These are phyloP conservation scores for Epizoanthus illoricatus DNA, from an alignment of 92 coral and sea anemone species.

Conservation along the genomic window DNA sequence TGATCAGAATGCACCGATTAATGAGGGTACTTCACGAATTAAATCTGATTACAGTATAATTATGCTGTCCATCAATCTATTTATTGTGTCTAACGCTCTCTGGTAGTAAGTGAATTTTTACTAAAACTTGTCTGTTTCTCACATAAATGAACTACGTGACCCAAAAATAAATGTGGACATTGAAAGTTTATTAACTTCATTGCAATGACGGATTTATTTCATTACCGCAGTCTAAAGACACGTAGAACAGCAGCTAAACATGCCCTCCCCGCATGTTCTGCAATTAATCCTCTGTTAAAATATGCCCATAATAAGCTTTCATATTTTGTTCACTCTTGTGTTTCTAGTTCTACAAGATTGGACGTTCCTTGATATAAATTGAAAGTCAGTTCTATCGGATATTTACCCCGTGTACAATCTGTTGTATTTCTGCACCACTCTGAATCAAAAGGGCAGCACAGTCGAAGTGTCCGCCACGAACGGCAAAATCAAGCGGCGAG, in stretches of 20 bases:
- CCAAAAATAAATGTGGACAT: not conserved
- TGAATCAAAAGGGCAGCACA: constrained; percentile 90
- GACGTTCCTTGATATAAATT: not conserved
- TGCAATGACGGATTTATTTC: not conserved
- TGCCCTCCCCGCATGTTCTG: too few species aligned
- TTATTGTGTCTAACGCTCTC: not conserved
- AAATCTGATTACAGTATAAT: constrained; percentile 10
- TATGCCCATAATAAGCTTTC: too few species aligned
- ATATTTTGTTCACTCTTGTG: not conserved
- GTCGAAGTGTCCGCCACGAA: constrained; percentile 94
- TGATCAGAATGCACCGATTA: not conserved
- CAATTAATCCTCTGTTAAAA: too few species aligned
- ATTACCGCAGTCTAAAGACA: not conserved
- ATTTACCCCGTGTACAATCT: constrained; percentile 77
- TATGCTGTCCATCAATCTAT: constrained; percentile 2
- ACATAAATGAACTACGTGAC: not conserved
- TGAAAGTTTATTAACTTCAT: not conserved
- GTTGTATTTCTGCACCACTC: constrained; percentile 90
- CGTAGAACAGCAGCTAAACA: not conserved
- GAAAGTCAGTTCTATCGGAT: not conserved
- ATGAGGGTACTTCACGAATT: not conserved
- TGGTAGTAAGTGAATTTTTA: not conserved
- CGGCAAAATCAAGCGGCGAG: constrained; percentile 94
- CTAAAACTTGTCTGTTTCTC: too few species aligned
- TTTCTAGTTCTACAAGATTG: not conserved